A percentile compares a stretch with the other conserved stretches of the same genome.
phyloP scores from a whole-genome alignment of 2,797 vertebrate species.

The Hyperoplus immaculatus region DNA sequence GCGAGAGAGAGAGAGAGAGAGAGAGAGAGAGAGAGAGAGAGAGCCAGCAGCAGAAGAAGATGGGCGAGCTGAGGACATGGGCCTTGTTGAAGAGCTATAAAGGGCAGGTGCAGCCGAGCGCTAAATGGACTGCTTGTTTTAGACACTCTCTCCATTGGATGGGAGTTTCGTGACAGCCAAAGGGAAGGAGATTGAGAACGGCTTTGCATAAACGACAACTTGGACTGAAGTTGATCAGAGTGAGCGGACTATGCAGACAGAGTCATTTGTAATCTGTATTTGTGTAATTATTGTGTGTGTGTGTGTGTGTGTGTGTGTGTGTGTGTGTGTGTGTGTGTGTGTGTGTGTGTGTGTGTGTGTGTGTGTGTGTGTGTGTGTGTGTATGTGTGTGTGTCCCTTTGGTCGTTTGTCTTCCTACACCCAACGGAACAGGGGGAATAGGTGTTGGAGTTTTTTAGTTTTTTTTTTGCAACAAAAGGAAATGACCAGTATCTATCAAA shows the following conservation, averaged over 20 bases:
- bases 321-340: no score
- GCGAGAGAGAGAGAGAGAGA: slow-evolving; percentile 43
- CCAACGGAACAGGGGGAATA: slow-evolving; percentile 30
- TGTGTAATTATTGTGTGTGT: slow-evolving; percentile 1
- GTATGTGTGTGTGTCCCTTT: slow-evolving; percentile 6
- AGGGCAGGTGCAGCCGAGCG: slow-evolving; percentile 75
- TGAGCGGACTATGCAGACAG: slow-evolving; percentile 23
- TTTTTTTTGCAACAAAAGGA: slow-evolving; percentile 37
- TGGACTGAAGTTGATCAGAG: slow-evolving; percentile 41
- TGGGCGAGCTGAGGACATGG: slow-evolving; percentile 54
- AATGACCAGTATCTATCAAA: slow-evolving; percentile 42
- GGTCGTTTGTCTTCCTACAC: slow-evolving; percentile 57
- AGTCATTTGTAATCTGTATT: slow-evolving; percentile 5
- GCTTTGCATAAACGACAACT: slow-evolving; percentile 44
- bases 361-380: not conserved
- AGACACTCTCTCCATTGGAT: slow-evolving; percentile 69
- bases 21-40: slow-evolving; percentile 40
- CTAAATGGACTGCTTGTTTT: slow-evolving; percentile 82
- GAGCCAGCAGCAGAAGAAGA: slow-evolving; percentile 23
- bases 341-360: no score
- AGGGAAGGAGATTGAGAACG: slow-evolving; percentile 48
- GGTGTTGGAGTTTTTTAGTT: not conserved
- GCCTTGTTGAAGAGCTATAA: slow-evolving; percentile 53
- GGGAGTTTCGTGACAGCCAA: slow-evolving; percentile 62
- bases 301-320: not conserved